A percentile compares a stretch with the other conserved stretches of the same genome.
Evolutionary conservation across 1,140 invertebrate species (phyloP).

Genomic region (Orussus abietinus): DNA sequence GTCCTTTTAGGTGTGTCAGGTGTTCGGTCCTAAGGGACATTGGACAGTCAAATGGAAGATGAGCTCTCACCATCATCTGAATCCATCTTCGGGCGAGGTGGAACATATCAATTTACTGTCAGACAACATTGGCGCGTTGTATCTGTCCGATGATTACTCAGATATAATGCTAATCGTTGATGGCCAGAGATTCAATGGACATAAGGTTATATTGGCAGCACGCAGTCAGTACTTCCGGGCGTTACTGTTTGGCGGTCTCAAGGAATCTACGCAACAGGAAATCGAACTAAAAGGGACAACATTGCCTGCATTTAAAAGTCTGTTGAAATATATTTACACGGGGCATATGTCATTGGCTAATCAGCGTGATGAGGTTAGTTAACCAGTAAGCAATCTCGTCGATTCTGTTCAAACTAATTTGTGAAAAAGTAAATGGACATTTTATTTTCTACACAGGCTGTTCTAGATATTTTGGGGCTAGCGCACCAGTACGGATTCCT

Average conservation of each 20-base stretch:
- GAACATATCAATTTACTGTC: conserved; percentile 55
- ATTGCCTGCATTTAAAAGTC: conserved; percentile 82
- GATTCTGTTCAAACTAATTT: neutral
- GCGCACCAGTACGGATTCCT: conserved; percentile 94
- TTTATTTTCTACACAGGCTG: conserved; percentile 28
- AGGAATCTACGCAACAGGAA: conserved; percentile 75
- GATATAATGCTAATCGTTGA: conserved; percentile 89
- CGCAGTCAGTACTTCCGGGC: conserved; percentile 93
- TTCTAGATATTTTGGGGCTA: conserved; percentile 58
- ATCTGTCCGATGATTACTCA: conserved; percentile 82
- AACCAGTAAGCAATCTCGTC: neutral
- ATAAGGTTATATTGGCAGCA: conserved; percentile 88
- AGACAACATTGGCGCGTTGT: conserved; percentile 77
- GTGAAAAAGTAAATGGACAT: conserved; percentile 3
- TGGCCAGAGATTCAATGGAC: conserved; percentile 76
- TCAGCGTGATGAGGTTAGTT: conserved; percentile 59
- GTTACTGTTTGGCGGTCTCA: conserved; percentile 86
- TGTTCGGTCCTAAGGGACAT: no score
- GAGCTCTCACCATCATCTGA: conserved; percentile 39
- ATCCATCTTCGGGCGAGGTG: conserved; percentile 36
- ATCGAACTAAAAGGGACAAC: conserved; percentile 83
- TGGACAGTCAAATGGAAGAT: no score
- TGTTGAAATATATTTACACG: conserved; percentile 95
- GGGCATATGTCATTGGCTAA: conserved; percentile 80
- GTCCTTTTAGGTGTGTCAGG: no score